These are phyloP conservation scores for Rotaria magnacalcarata DNA, from an alignment of 2,888 invertebrate species.

Conservation along the genomic window DNA sequence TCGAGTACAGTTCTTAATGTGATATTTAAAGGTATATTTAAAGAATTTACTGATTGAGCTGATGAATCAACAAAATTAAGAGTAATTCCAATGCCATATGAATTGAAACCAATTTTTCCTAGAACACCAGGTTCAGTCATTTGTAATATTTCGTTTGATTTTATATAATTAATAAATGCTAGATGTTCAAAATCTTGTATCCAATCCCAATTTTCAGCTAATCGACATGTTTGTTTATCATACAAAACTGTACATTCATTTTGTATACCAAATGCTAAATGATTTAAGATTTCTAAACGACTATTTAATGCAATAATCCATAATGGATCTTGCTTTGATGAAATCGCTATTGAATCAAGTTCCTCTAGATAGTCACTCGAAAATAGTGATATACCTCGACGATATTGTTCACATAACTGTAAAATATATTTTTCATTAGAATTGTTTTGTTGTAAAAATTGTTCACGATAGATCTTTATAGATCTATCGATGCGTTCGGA, in stretches of 20 bases:
- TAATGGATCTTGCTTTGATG: neutral
- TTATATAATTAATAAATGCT: slow-evolving; percentile 28
- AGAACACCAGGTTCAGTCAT: neutral
- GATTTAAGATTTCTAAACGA: slow-evolving; percentile 34
- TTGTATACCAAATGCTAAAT: neutral
- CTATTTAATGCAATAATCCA: slow-evolving; percentile 28
- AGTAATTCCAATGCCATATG: neutral
- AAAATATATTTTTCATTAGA: slow-evolving; percentile 10
- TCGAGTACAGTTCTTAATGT: slow-evolving; percentile 8
- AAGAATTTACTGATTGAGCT: neutral
- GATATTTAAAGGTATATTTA: neutral
- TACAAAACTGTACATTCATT: slow-evolving; percentile 33
- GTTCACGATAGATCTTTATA: neutral
- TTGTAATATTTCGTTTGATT: neutral
- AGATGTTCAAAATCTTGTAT: neutral
- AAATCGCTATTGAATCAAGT: neutral
- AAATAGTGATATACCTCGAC: neutral
- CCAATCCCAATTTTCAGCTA: slow-evolving; percentile 32
- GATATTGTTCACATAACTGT: slow-evolving; percentile 22
- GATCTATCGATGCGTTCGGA: neutral
- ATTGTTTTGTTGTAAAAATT: neutral
- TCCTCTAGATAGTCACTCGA: neutral
- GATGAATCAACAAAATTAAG: neutral
- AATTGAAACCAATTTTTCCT: slow-evolving; percentile 30
- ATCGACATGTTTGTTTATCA: neutral